Evolutionary conservation across 2,113 vertebrate genomes (phyloP).

Genomic region (Plestiodon gilberti): DNA sequence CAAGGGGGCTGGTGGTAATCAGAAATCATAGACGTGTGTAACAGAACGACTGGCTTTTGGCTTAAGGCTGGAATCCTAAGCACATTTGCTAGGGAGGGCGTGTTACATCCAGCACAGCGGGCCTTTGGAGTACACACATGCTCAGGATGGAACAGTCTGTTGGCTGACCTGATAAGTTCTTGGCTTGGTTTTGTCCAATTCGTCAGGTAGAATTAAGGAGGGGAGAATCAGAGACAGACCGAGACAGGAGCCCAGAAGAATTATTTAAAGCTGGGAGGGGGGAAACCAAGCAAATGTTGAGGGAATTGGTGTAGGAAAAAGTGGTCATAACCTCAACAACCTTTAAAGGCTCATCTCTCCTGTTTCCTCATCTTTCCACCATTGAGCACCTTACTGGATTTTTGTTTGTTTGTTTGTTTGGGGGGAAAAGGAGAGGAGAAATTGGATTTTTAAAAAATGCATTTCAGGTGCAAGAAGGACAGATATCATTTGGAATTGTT

Average conservation of each 20-base stretch:
- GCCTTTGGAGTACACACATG: not conserved
- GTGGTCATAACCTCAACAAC: not conserved
- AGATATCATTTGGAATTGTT: not conserved
- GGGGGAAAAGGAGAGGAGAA: not conserved
- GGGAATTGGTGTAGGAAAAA: not conserved
- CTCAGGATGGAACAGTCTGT: not conserved
- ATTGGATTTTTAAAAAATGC: not conserved
- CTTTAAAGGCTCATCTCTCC: not conserved
- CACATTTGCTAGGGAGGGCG: not conserved
- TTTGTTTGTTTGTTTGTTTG: not conserved
- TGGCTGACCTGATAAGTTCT: not conserved
- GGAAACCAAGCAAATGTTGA: not conserved
- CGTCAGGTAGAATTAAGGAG: not conserved
- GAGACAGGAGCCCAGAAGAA: not conserved
- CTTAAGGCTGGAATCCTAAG: not conserved
- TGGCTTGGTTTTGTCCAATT: not conserved
- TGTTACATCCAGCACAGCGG: too few species aligned
- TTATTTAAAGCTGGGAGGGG: not conserved
- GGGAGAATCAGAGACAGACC: not conserved
- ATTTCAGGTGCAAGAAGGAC: not conserved
- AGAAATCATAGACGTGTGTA: too few species aligned
- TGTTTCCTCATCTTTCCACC: not conserved
- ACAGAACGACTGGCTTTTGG: not conserved
- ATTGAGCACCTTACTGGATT: not conserved
- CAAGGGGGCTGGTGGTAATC: too few species aligned